These are phyloP conservation scores for Mimas tiliae DNA, from an alignment of 2,888 invertebrate species.

Conservation along the genomic window DNA sequence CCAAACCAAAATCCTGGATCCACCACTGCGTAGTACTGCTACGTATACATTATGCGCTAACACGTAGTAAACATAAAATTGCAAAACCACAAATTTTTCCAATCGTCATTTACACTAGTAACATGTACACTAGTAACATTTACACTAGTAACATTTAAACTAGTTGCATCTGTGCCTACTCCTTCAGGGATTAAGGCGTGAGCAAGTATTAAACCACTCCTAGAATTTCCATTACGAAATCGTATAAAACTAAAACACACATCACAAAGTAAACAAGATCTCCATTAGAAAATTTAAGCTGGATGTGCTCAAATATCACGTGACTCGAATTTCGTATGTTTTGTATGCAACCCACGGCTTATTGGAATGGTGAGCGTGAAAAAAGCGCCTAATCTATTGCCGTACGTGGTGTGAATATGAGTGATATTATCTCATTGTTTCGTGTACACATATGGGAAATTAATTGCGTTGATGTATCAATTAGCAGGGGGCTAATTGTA, in stretches of 20 bases:
- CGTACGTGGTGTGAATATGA: constrained; percentile 41
- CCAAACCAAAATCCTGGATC: no score
- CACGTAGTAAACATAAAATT: no score
- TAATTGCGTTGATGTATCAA: constrained; percentile 15
- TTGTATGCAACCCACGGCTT: constrained; percentile 41
- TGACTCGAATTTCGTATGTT: constrained; percentile 28
- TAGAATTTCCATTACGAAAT: neutral
- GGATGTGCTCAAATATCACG: constrained; percentile 25
- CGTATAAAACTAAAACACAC: neutral
- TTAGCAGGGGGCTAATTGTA: neutral
- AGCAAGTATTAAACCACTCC: neutral
- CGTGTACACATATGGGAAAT: constrained; percentile 23
- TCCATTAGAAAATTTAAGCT: constrained; percentile 20
- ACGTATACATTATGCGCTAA: no score
- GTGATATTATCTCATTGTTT: constrained; percentile 10
- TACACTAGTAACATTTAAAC: no score
- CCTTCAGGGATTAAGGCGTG: no score
- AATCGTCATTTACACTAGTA: no score
- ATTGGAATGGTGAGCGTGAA: constrained; percentile 43
- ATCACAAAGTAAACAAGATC: constrained; percentile 9
- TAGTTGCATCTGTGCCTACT: neutral
- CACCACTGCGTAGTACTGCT: no score
- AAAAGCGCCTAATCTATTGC: constrained; percentile 40
- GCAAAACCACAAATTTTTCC: no score
- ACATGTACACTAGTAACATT: no score